These are phyloP conservation scores for Tachina lurida DNA, from an alignment of 2,888 invertebrate genomes.

Conservation along the genomic window DNA sequence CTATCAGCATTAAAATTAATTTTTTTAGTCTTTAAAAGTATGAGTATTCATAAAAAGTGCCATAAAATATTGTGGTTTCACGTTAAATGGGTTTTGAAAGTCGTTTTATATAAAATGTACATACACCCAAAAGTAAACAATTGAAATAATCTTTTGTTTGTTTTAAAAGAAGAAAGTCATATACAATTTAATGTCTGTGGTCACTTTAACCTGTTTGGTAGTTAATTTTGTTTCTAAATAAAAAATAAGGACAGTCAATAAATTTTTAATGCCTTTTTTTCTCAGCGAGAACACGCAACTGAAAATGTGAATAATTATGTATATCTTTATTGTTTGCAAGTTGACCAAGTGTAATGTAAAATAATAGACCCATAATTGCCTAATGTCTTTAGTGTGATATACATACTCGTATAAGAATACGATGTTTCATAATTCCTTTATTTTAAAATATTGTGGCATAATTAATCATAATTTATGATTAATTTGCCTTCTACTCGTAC, in stretches of 20 bases:
- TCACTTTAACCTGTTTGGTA: slow-evolving; percentile 32
- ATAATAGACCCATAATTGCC: too few species aligned
- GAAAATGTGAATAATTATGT: background rate
- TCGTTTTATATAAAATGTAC: too few species aligned
- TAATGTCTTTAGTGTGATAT: too few species aligned
- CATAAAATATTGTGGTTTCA: slow-evolving; percentile 12
- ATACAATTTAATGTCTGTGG: slow-evolving; percentile 8
- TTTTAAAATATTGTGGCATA: too few species aligned
- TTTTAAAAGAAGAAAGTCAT: background rate
- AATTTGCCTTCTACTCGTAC: too few species aligned
- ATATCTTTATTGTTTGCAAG: background rate
- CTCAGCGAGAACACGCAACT: slow-evolving; percentile 46
- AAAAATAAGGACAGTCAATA: slow-evolving; percentile 15
- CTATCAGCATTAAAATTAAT: background rate
- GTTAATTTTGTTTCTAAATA: slow-evolving; percentile 1
- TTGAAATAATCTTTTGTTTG: background rate
- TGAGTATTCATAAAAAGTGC: background rate
- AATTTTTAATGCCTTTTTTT: slow-evolving; percentile 14
- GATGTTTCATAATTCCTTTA: too few species aligned
- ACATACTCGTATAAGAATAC: too few species aligned
- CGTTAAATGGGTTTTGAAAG: too few species aligned
- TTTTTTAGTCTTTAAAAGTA: background rate
- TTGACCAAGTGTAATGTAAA: too few species aligned
- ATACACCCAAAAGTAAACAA: background rate
- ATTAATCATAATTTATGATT: too few species aligned